phyloP scores from a whole-genome alignment of 1,140 invertebrate species.

The Drosophila persimilis region DNA sequence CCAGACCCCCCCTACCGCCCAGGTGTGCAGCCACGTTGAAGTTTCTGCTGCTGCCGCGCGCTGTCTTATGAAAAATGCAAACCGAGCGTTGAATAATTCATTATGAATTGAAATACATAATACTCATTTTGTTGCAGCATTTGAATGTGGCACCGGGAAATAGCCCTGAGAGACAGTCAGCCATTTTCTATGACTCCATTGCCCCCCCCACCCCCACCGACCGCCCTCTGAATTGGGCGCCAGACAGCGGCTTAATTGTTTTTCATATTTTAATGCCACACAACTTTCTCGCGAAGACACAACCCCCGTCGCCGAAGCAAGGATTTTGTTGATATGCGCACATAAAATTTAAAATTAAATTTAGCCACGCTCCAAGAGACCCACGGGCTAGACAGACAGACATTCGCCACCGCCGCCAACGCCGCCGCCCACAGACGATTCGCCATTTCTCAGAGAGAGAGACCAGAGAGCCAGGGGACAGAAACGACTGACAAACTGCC shows the following conservation, averaged over 20 bases:
- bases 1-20: neutral
- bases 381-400: conserved; percentile 44
- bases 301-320: conserved; percentile 29
- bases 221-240: conserved; percentile 34
- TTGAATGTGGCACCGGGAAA: conserved; percentile 53
- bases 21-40: conserved; percentile 31
- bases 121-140: conserved; percentile 72
- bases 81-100: conserved; percentile 67
- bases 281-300: conserved; percentile 42
- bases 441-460: conserved; percentile 65
- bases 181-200: conserved; percentile 53
- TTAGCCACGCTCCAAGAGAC: conserved; percentile 50
- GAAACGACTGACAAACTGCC: too few relatives aligned
- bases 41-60: conserved; percentile 16
- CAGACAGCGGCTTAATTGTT: conserved; percentile 70
- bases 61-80: conserved; percentile 71
- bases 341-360: conserved; percentile 80
- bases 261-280: conserved; percentile 76
- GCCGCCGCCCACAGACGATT: conserved; percentile 33
- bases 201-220: conserved; percentile 12
- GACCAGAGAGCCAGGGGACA: neutral
- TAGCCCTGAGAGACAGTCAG: conserved; percentile 44
- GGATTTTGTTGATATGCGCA: conserved; percentile 73
- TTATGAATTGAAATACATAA: conserved; percentile 78
- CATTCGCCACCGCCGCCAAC: conserved; percentile 14